Evolutionary conservation across 2,888 invertebrate species (phyloP).

Genomic region (Cryptus armator): DNA sequence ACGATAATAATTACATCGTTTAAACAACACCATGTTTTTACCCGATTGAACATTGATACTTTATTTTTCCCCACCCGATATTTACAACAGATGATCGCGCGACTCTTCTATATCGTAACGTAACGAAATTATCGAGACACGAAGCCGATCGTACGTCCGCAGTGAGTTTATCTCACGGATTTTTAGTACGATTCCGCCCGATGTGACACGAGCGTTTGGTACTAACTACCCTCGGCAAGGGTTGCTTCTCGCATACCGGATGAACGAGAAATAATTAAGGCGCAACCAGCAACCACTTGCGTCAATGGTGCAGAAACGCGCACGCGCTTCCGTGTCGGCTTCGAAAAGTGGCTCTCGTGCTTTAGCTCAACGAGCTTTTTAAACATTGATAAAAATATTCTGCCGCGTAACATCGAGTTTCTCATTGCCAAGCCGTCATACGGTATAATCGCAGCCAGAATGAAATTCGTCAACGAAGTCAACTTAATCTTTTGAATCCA

Average conservation of each 20-base stretch:
- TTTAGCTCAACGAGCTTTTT: too few species aligned
- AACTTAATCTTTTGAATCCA: too few species aligned
- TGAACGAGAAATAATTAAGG: not conserved
- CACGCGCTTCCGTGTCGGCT: not conserved
- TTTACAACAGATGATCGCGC: not conserved
- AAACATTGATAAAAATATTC: too few species aligned
- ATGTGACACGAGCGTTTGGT: not conserved
- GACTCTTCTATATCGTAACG: not conserved
- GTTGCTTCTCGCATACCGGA: not conserved
- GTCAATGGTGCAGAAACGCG: conserved; percentile 3
- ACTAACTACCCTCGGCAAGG: not conserved
- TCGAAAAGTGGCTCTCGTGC: not conserved
- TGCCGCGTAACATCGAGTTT: too few species aligned
- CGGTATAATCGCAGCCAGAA: too few species aligned
- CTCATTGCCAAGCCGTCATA: too few species aligned
- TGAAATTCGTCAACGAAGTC: too few species aligned
- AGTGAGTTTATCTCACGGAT: not conserved
- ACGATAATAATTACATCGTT: not conserved
- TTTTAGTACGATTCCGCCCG: not conserved
- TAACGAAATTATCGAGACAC: not conserved
- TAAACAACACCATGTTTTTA: not conserved
- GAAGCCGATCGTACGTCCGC: not conserved
- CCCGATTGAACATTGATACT: not conserved
- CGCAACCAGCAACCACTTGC: not conserved
- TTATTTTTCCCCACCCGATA: not conserved